A percentile compares a stretch with the other conserved stretches of the same genome.
Conservation (phyloP, 1,140 invertebrate genomes). For the Pararge aegeria region DNA sequence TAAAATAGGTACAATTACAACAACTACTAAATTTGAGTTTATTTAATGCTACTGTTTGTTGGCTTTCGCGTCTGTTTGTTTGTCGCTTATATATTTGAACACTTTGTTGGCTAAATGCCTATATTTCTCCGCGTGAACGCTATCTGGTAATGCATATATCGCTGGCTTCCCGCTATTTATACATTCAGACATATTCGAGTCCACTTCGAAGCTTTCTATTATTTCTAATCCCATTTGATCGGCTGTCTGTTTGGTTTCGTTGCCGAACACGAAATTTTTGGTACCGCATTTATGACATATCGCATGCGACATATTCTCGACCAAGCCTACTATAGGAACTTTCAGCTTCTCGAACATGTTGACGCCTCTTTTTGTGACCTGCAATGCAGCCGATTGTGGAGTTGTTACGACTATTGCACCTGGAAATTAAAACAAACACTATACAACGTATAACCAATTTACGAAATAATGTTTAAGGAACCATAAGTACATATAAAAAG, state of each 20-base stretch:
- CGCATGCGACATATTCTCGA: conserved; percentile 92
- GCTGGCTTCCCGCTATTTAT: conserved; percentile 89
- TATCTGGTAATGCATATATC: conserved; percentile 85
- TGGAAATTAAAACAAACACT: conserved; percentile 39
- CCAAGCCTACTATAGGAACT: conserved; percentile 89
- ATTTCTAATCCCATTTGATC: conserved; percentile 80
- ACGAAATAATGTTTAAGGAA: too few relatives aligned
- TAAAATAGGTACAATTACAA: conserved; percentile 53
- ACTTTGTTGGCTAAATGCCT: conserved; percentile 80
- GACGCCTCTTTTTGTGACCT: conserved; percentile 89
- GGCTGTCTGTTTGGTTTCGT: conserved; percentile 78
- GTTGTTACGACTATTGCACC: conserved; percentile 92
- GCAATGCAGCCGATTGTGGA: conserved; percentile 89
- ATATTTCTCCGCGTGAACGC: conserved; percentile 80
- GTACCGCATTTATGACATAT: conserved; percentile 86
- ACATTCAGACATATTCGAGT: conserved; percentile 84
- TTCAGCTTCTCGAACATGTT: conserved; percentile 90
- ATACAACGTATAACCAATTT: too few relatives aligned
- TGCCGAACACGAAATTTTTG: conserved; percentile 82
- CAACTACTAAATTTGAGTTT: conserved; percentile 39
- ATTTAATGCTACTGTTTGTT: conserved; percentile 41
- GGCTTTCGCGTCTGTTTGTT: conserved; percentile 52
- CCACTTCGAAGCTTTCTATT: conserved; percentile 88
- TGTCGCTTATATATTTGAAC: conserved; percentile 75
- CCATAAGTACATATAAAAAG: too few relatives aligned